Base-by-base conservation (phyloP, 2,797 vertebrate species). In the Platyrinchus mystaceus region DNA sequence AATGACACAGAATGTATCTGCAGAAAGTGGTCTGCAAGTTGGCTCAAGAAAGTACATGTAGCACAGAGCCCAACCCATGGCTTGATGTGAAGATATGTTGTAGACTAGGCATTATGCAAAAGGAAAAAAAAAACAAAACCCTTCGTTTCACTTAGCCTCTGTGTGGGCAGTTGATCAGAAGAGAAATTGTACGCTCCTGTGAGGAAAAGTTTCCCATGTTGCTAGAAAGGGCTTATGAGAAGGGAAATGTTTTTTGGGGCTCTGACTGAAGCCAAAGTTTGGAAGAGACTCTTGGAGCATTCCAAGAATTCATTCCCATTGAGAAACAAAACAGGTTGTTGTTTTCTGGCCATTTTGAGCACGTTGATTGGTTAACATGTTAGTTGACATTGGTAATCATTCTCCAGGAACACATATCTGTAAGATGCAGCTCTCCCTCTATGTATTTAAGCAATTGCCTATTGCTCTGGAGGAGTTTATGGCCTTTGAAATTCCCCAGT, bases 351-450 rank as follows among this genome's bases (percentile, higher is more conserved):
- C 0, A 0, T 28, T 71, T 10, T 41, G 34, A 78, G 14, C 14
- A 37, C 0, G 0, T 41, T 52, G 43, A 17, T 7, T 47, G 9
- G 8, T 52, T 69, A 50, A 39, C 4, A 0, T 3, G 4, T 55
- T 55, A 14, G 2, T 6, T 73, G 44, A 12, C 12, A 9, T 5
- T 19, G 52, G 26, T 3, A 20, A 15, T 3, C 36, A 17, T 4
- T 44, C 2, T 27, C 56, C 9, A 46, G 53, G 43, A 55, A 73
- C 19, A 67, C 60, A 68, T 10, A 34, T 7, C 24, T 5, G 11
- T 6, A 30, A 23, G 36, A 12, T 67, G 4, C 2, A 67, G 3
- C 8, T 69, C 26, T 15, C 5, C 7, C 7, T 32, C 5, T 41
- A 0, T 11, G 4, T 17, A 5, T 63, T 63, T 64, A 27, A 56